Evolutionary conservation across 2,113 vertebrate genomes (phyloP), one percentile per base, ranked within the genome.

Genomic region (Oreochromis aureus): DNA sequence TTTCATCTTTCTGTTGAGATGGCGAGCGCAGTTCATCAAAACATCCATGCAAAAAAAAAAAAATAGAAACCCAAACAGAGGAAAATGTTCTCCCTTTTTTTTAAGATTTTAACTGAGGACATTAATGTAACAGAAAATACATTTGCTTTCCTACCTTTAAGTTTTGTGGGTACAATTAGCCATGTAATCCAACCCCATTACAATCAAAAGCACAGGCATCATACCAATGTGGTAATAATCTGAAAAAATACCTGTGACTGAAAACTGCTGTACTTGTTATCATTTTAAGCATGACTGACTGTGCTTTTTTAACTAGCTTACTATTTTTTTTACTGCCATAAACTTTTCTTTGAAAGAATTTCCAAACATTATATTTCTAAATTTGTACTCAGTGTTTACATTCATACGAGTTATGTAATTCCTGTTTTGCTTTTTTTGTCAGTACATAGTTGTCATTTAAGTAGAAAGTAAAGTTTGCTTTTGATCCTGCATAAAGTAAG

Each of bases 361-460:
- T 48, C 48, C 81, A 48, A 24, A 85, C 22, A 3, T 83, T 85
- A 10, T 18, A 85, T 87, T 90, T 89, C 19, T 48, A 84, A 89
- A 82, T 13, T 12, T 84, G 55, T 87, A 90, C 69, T 92, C 41
- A 89, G 85, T 90, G 92, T 96, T 96, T 95, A 95, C 94, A 95
- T 91, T 93, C 7, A 87, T 87, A 89, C 44, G 48, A 83, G 63
- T 92, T 24, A 76, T 87, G 46, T 83, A 54, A 87, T 73, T 92
- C 58, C 80, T 61, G 73, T 86, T 88, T 71, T 83, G 80, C 34
- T 58, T 82, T 71, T 7, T 27, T 73, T 30, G 58, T 86, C 22
- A 44, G 51, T 73, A 24, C 41, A 19, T 93, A 80, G 48, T 83
- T 86, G 41, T 83, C 59, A 71, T 91, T 73, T 87, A 56, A 66